A percentile compares a stretch with the other conserved stretches of the same genome.
Evolutionary conservation across 2,888 invertebrate genomes (phyloP).

Genomic region (Acanthosepion esculentum): DNA sequence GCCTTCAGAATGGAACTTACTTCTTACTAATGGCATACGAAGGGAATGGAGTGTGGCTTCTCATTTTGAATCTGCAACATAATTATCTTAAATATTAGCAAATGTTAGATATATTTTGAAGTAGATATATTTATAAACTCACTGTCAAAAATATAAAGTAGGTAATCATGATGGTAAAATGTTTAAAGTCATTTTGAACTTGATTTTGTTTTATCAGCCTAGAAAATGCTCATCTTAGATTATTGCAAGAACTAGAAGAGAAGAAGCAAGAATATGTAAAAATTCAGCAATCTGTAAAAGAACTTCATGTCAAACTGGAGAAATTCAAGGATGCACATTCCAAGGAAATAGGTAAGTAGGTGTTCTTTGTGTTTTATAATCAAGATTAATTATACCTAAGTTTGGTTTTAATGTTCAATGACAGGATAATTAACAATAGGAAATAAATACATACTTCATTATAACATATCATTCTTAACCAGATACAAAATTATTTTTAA

Average conservation of each 20-base stretch:
- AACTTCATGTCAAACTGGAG: constrained; percentile 66
- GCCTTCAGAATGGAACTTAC: no score
- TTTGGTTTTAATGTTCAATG: not conserved
- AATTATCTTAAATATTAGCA: not conserved
- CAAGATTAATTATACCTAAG: not conserved
- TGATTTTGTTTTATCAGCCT: constrained; percentile 56
- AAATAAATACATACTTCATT: no score
- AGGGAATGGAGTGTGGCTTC: not conserved
- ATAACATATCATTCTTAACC: no score
- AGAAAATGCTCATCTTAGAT: constrained; percentile 64
- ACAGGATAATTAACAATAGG: not conserved
- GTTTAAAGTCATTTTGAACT: not conserved
- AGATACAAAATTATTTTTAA: no score
- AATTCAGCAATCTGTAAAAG: constrained; percentile 68
- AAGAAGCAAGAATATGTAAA: constrained; percentile 66
- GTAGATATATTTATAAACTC: no score
- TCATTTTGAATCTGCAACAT: not conserved
- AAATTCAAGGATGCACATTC: constrained; percentile 68
- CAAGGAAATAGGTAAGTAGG: constrained; percentile 64
- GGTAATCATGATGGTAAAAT: not conserved
- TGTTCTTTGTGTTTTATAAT: not conserved
- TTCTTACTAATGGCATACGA: no score
- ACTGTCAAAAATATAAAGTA: not conserved
- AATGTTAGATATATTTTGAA: not conserved
- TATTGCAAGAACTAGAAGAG: constrained; percentile 65